Percentiles rank a stretch among this genome's conserved stretches.
Evolutionary conservation across 2,113 vertebrate species (phyloP).

Genomic region (Naja naja): DNA sequence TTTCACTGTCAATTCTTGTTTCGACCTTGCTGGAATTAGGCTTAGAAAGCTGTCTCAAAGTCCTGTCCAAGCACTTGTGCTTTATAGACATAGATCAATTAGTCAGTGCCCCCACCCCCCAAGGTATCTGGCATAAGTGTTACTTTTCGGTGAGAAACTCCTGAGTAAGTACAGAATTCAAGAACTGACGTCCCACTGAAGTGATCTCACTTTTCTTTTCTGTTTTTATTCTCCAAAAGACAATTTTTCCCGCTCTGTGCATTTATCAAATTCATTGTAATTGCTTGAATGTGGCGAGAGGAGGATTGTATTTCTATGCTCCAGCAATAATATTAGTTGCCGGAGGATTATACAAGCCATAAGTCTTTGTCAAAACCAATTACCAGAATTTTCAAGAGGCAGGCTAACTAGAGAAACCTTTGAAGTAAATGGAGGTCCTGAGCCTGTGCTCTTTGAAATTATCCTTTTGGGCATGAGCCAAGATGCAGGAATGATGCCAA

Average conservation of each 20-base stretch:
- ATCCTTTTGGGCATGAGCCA: constrained; percentile 33
- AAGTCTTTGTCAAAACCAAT: constrained; percentile 37
- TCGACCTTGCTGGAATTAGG: neutral
- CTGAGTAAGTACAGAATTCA: neutral
- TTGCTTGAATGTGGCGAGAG: neutral
- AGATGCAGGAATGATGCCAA: constrained; percentile 18
- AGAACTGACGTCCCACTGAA: neutral
- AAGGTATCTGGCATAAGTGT: neutral
- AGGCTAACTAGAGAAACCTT: constrained; percentile 29
- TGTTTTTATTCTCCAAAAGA: neutral
- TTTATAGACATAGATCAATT: neutral
- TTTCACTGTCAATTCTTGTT: neutral
- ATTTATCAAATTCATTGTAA: constrained; percentile 22
- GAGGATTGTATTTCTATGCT: neutral
- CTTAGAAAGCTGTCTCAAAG: neutral
- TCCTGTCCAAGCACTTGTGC: neutral
- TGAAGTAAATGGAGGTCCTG: constrained; percentile 32
- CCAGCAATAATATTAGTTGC: constrained; percentile 18
- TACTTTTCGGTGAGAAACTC: neutral
- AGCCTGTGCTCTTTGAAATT: constrained; percentile 18
- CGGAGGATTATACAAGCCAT: constrained; percentile 37
- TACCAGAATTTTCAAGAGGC: constrained; percentile 46
- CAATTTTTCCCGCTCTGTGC: neutral
- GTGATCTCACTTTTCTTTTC: neutral
- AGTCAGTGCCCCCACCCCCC: no score